These are phyloP conservation scores for Syngnathus floridae DNA, from an alignment of 2,113 vertebrate genomes.

Conservation along the genomic window DNA sequence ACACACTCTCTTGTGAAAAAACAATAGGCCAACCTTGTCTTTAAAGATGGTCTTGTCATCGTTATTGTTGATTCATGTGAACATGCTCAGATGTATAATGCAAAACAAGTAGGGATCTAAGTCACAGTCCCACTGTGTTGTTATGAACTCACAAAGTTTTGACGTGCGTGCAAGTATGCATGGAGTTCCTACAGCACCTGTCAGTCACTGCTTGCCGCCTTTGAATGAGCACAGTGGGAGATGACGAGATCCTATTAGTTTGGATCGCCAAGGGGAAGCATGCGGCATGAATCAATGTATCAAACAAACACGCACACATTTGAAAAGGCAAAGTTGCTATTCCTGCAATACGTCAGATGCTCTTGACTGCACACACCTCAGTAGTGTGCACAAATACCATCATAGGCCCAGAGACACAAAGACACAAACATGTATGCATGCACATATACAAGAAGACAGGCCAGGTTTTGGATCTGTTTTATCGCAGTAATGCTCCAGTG, in stretches of 20 bases:
- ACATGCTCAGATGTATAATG: background rate
- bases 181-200: conserved; percentile 51
- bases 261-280: conserved; percentile 55
- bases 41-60: background rate
- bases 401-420: conserved; percentile 8
- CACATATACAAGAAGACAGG: conserved; percentile 7
- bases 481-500: conserved; percentile 20
- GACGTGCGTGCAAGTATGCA: background rate
- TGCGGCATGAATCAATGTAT: conserved; percentile 41
- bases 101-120: background rate
- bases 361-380: conserved; percentile 20
- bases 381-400: conserved; percentile 15
- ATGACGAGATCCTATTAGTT: conserved; percentile 60
- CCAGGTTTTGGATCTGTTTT: conserved; percentile 14
- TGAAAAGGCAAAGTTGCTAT: conserved; percentile 33
- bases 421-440: conserved; percentile 2
- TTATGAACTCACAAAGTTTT: background rate
- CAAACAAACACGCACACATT: conserved; percentile 27
- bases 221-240: conserved; percentile 50
- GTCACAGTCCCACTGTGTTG: background rate
- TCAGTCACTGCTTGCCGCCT: conserved; percentile 52
- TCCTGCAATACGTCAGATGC: conserved; percentile 38
- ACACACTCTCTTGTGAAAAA: background rate
- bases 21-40: background rate
- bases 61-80: background rate